A percentile compares a stretch with the other conserved stretches of the same genome.
Evolutionary conservation across 2,797 vertebrate species (phyloP).

Genomic region (Podarcis lilfordi): DNA sequence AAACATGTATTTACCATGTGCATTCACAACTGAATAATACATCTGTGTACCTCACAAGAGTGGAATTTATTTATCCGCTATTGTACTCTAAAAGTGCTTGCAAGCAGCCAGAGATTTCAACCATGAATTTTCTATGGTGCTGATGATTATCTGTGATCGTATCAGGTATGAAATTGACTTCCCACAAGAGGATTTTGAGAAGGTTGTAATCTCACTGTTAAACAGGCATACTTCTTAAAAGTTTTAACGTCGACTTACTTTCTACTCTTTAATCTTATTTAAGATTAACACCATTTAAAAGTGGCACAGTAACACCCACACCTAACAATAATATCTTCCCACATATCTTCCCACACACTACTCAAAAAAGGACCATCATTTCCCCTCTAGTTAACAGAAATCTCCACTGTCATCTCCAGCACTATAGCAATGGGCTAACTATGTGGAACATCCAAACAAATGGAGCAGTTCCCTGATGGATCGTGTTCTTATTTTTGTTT

Average conservation of each 20-base stretch:
- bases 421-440: background rate
- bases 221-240: background rate
- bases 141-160: slow-evolving; percentile 7
- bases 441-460: background rate
- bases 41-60: background rate
- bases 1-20: slow-evolving; percentile 8
- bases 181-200: slow-evolving; percentile 23
- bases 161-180: slow-evolving; percentile 8
- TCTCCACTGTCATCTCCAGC: background rate
- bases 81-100: background rate
- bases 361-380: background rate
- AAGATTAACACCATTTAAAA: slow-evolving; percentile 10
- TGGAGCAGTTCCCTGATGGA: background rate
- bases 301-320: background rate
- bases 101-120: background rate
- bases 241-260: background rate
- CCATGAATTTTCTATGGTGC: slow-evolving; percentile 12
- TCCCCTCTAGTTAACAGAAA: background rate
- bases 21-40: slow-evolving; percentile 1
- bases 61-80: background rate
- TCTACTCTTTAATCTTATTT: background rate
- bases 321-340: background rate
- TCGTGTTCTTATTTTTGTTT: background rate
- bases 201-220: background rate
- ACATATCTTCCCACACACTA: background rate